Base-by-base conservation (phyloP, 2,888 invertebrate species). In the Drosophila colorata region DNA sequence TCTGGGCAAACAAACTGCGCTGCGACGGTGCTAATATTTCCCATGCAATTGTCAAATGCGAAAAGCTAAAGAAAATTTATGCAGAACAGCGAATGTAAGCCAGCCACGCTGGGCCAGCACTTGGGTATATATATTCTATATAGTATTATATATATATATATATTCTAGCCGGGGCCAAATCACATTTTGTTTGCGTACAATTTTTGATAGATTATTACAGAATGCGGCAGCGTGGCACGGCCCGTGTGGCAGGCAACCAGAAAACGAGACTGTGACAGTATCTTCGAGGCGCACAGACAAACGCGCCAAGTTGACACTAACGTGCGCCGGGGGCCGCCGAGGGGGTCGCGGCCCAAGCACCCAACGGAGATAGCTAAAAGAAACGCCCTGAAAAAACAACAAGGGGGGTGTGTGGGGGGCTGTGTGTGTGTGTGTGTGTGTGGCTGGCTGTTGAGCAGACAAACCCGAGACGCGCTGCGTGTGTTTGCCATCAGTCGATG, bases 171-270 rank as follows among this genome's bases (percentile, higher is more conserved):
- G 46, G 67, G 59, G 75, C 82, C 76, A 85, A 85, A 89, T 89
- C 84, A 81, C 80, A 85, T 87, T 85, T 88, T 85, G 84, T 85
- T 85, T 85, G 89, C 89, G 74, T 71, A 85, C 72, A 87, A 87
- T 83, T 85, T 85, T 85, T 85, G 84, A 85, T 87, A 85, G 89
- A 85, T 85, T 89, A 85, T 88, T 89, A 74, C 69, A 72, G 88
- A 87, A 74, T 81, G 86, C 69, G 57, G 57, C 52, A 40, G 18
- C 14, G 8, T 40, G 37, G 20, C 6, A 18, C 18, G 28, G 41
- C 35, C 16, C 20, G 56, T 20, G 14, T 13, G 49, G 48, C 28
- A 44, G 25, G 25, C 28, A 37, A 14, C 35, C 43, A 51, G 66
- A 35, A 40, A 65, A 53, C 48, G 38, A 47, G 58, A 61, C 58